Conservation (phyloP, 1,140 invertebrate genomes). For the Paraescarpia echinospica region DNA sequence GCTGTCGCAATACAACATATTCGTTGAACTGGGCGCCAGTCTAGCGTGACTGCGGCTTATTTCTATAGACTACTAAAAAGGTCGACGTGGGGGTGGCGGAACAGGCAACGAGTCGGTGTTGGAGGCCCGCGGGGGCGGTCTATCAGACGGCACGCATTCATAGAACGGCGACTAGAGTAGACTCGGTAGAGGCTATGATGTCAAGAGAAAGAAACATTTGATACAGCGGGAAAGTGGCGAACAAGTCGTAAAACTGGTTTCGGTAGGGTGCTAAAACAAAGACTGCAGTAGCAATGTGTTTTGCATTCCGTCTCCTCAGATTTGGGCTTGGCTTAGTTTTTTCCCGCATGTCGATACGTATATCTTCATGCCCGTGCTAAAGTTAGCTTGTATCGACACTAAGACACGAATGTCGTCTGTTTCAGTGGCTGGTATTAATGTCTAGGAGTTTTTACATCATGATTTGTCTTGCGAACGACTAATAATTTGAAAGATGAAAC, state of each 20-base stretch:
- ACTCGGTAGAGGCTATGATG: not conserved
- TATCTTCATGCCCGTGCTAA: no score
- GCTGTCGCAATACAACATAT: not conserved
- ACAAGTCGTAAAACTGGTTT: not conserved
- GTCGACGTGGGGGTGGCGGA: not conserved
- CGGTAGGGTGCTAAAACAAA: not conserved
- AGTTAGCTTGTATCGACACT: no score
- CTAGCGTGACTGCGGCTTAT: not conserved
- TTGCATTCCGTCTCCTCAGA: not conserved
- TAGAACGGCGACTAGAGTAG: not conserved
- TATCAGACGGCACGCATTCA: not conserved
- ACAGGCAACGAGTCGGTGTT: not conserved
- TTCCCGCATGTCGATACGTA: not conserved
- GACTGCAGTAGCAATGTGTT: not conserved
- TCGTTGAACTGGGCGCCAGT: not conserved
- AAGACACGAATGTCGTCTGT: not conserved
- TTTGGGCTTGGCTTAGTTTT: not conserved
- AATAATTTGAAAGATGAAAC: not conserved
- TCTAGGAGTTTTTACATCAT: not conserved
- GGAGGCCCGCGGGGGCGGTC: not conserved
- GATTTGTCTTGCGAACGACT: not conserved
- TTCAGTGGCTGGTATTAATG: not conserved
- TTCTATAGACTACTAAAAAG: not conserved
- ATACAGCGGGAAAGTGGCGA: not conserved
- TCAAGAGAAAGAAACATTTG: not conserved